Percentiles rank a stretch among this genome's conserved stretches.
Conservation (phyloP, 2,113 vertebrate species). For the Oncorhynchus masou region DNA sequence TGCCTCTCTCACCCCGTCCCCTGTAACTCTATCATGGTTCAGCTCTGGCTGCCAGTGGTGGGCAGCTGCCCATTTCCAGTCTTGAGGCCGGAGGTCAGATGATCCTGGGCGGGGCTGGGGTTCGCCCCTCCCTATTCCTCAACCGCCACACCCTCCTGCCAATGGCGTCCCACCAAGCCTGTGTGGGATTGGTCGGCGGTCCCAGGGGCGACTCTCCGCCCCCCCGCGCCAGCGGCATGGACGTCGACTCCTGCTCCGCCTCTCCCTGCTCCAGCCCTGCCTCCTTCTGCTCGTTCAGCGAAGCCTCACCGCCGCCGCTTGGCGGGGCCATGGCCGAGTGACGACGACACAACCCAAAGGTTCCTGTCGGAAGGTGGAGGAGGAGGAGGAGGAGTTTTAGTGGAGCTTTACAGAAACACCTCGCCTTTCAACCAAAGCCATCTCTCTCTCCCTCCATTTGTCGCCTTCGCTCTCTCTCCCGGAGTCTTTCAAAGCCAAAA, state of each 20-base stretch:
- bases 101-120: constrained; percentile 76
- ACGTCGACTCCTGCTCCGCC: constrained; percentile 76
- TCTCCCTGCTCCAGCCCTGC: constrained; percentile 77
- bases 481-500: constrained; percentile 76
- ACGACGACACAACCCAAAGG: constrained; percentile 46
- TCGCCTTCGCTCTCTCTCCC: constrained; percentile 52
- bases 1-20: background rate
- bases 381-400: constrained; percentile 36
- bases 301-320: constrained; percentile 76
- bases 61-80: constrained; percentile 59
- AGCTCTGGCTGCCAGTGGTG: background rate
- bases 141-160: constrained; percentile 84
- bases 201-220: constrained; percentile 55
- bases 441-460: constrained; percentile 71
- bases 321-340: constrained; percentile 80
- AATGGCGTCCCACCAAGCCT: constrained; percentile 69
- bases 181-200: constrained; percentile 72
- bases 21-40: background rate
- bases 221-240: constrained; percentile 68
- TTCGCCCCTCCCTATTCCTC: constrained; percentile 83
- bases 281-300: constrained; percentile 80
- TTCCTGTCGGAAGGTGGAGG: constrained; percentile 45
- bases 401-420: constrained; percentile 68
- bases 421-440: constrained; percentile 81
- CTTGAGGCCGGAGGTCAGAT: constrained; percentile 85